phyloP scores from a whole-genome alignment of 2,113 vertebrate species.

The Macrotus californicus region DNA sequence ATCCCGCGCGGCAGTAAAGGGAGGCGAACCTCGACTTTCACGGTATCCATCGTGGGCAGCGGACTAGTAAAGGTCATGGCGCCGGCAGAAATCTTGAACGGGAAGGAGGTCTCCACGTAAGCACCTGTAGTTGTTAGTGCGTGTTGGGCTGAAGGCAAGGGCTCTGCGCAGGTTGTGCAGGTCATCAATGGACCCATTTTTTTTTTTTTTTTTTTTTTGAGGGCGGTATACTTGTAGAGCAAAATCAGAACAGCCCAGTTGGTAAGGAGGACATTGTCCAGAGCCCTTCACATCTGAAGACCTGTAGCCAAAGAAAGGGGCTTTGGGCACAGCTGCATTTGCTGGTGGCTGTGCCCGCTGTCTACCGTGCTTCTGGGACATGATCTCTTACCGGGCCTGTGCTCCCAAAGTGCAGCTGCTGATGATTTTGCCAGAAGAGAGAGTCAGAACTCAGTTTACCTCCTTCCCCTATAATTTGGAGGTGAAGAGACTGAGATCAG shows the following conservation, averaged over 20 bases:
- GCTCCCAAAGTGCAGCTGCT: background rate
- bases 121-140: constrained; percentile 30
- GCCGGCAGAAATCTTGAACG: constrained; percentile 80
- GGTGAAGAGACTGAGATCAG: background rate
- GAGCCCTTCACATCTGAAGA: background rate
- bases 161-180: background rate
- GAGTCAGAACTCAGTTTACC: background rate
- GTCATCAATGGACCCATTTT: background rate
- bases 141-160: background rate
- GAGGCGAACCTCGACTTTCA: background rate
- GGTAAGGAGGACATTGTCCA: background rate
- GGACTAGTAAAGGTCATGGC: constrained; percentile 67
- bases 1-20: fast-evolving
- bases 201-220: background rate
- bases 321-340: background rate
- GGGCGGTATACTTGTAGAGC: background rate
- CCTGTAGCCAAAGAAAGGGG: background rate
- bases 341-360: background rate
- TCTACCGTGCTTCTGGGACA: background rate
- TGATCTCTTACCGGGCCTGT: background rate
- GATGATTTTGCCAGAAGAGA: background rate
- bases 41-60: background rate
- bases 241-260: too few relatives aligned
- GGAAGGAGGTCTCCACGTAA: constrained; percentile 81
- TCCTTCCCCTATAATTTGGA: background rate